Percentiles rank a stretch among this genome's conserved stretches.
These are phyloP conservation scores for Branchellion lobata DNA, from an alignment of 2,888 invertebrate genomes.

Conservation along the genomic window DNA sequence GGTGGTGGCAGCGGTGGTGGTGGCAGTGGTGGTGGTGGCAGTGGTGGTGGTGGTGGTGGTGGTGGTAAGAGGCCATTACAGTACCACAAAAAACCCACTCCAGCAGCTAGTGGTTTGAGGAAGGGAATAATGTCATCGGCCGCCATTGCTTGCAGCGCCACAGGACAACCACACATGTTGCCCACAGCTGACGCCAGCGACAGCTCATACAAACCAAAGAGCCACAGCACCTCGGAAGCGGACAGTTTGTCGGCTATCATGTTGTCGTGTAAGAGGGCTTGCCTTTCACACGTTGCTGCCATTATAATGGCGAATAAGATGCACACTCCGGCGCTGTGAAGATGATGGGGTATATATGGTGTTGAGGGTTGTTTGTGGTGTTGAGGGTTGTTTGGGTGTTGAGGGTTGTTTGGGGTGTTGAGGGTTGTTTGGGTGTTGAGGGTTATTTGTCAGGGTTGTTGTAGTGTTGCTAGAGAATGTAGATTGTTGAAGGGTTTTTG, in stretches of 20 bases:
- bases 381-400: too few species aligned
- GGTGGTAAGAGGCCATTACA: neutral
- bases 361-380: too few species aligned
- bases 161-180: conserved; percentile 39
- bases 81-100: too few species aligned
- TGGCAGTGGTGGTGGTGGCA: neutral
- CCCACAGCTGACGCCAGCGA: conserved; percentile 41
- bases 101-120: conserved; percentile 33
- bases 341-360: neutral
- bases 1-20: neutral
- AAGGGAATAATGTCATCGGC: conserved; percentile 27
- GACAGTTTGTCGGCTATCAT: conserved; percentile 40
- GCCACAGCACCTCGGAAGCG: conserved; percentile 25
- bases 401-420: too few species aligned
- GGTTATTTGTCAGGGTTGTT: too few species aligned
- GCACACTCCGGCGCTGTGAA: conserved; percentile 34
- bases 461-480: too few species aligned
- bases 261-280: conserved; percentile 21
- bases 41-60: neutral
- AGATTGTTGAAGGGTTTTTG: too few species aligned
- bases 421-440: too few species aligned
- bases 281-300: conserved; percentile 34
- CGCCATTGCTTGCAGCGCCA: conserved; percentile 33
- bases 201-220: conserved; percentile 41
- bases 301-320: conserved; percentile 32